Base-by-base conservation (phyloP, 2,113 vertebrate genomes). In the Lathamus discolor region DNA sequence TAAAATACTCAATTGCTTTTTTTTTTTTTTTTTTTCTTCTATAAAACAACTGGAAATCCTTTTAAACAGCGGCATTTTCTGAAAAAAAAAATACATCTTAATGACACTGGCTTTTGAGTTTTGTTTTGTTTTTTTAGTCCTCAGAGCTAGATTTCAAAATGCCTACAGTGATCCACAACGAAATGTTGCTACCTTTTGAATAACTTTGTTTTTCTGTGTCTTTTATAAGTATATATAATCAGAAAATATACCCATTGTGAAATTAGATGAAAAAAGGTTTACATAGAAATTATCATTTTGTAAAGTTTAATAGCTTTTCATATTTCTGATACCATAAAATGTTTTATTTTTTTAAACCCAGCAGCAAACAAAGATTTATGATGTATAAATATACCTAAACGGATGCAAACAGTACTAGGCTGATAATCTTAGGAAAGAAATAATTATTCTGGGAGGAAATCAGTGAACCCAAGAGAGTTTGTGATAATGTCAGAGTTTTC, bases 381-480 rank as follows among this genome's bases (percentile, higher is more conserved):
- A 31, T 2, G 10, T 55, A 39, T 37, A 39, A 39, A 37, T 33
- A 11, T 29, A 29, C 37, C 5, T 51, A 82, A 78, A 69, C 63
- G 13, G 6, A 35, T 33, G 6, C 5, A 44, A 33, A 54, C 5
- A 68, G 12, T 52, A 41, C 24, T 6, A 2, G 6, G 3, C 1
- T 72, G n/a, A 80, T 89, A 80, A 68, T 49, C 51, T 64, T 52
- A 49, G 64, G 27, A 55, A 57, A 63, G 2, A 43, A 79, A 39
- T 29, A 54, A 44, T 15, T 1, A 33, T 23, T 43, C 12, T 0
- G 5, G 29, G 2, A 2, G 4, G 11, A 5, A 49, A 43, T 72
- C 19, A 43, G 5, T 52, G 27, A 80, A 80, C 48, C 11, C 13
- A 57, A 44, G 15, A 31, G 3, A 14, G 2, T 61, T n/a, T 72